Base-by-base conservation (phyloP, 1,140 invertebrate species). In the Lepidurus apus region DNA sequence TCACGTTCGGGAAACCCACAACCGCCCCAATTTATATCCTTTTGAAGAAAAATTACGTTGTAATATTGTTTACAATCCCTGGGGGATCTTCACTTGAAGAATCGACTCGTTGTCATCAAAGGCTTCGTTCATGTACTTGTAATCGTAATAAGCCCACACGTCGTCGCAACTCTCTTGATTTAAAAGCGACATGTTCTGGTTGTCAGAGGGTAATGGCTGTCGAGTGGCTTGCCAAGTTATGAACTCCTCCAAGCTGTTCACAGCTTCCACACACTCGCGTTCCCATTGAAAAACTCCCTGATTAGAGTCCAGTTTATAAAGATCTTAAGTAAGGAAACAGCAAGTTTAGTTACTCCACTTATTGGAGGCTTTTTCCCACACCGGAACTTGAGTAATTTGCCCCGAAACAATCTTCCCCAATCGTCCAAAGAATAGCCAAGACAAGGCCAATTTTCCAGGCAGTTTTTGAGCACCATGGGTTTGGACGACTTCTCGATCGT, bases 81-180 rank as follows among this genome's bases (percentile, higher is more conserved):
- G 26, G 78, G 42, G 17, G 17, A 79, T 13, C 65, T 73, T 75
- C 42, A 91, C 89, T 83, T 89, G 85, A 78, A 88, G 82, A 82
- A 93, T 83, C 82, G 91, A 87, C 82, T 87, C 82, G 77, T 90
- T 85, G 78, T 87, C 85, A 81, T 86, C 81, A 82, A 93, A 90
- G 87, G 91, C 90, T 79, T 92, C 87, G 77, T 88, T 86, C 85
- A 95, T 88, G 85, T 94, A 90, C 86, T 94, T 94, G 83, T 95
- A 95, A 85, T 95, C 93, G 86, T 92, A 93, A 84, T 95, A 95
- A 84, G 90, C 88, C 90, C 92, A 95, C 77, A 87, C 81, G 8
- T 83, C 80, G 73, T 83, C 24, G 10, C 76, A 42, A 79, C 74
- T 79, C 11, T 26, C 13, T 7, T 34, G 24, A 47, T 43, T 79